Base-by-base conservation (phyloP, 2,113 vertebrate genomes). In the Lipophrys pholis region DNA sequence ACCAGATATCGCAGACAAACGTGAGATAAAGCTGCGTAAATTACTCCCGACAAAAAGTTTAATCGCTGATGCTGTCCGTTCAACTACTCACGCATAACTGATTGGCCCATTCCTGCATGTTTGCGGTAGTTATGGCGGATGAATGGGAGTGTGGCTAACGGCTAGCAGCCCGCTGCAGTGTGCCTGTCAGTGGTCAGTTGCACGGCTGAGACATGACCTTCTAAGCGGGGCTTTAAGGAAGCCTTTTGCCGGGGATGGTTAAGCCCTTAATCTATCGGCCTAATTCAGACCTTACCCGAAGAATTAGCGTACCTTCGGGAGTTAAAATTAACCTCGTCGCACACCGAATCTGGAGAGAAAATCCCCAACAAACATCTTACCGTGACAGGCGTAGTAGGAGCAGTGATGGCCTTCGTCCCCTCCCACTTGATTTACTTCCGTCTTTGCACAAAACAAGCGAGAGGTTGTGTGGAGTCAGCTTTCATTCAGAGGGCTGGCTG, bases 91-190 rank as follows among this genome's bases (percentile, higher is more conserved):
- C 93, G 81, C 92, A 94, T 78, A 94, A 69, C 6, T 94, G 92
- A 77, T 91, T 94, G 40, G 93, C 93, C 93, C 93, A 94, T 78
- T 94, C 93, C 79, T 92, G 91, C 91, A 93, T 93, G 81, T 90
- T 87, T 87, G 55, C 73, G 11, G 38, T 5, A 55, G 74, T 69
- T 69, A 38, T 3, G 1, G 38, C 54, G 50, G 61, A 69, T 85
- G 85, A 91, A 87, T 85, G 82, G 81, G 81, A n/a, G 49, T 49
- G 76, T 8, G 69, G 85, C 83, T 84, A 81, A 60, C 21, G 11
- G 85, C 85, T 92, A 90, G 58, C 73, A 41, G 43, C n/a, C 17
- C 36, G 78, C 5, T 61, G 62, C 62, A 36, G 55, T 43, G 62
- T 66, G 76, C 43, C 87, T 88, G 83, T 87, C 85, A 87, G 82